A percentile compares a stretch with the other conserved stretches of the same genome.
Conservation (phyloP, 2,797 vertebrate species). For the Aphelocoma californica region DNA sequence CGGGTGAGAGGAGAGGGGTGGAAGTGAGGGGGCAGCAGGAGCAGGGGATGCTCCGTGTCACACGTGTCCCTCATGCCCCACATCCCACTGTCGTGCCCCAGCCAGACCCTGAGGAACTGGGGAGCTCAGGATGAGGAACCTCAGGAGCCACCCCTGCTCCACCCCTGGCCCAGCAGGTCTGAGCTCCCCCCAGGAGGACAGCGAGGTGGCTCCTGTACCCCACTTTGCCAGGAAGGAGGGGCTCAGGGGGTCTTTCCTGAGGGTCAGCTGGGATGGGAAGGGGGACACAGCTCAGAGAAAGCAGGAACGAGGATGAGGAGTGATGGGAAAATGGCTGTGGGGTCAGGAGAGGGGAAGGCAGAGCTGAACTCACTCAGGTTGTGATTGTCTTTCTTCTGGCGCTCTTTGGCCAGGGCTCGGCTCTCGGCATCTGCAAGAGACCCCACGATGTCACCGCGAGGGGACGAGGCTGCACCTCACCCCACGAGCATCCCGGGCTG, state of each 20-base stretch:
- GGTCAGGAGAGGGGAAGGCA: background rate
- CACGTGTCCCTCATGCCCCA: background rate
- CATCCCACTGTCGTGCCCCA: fast-evolving
- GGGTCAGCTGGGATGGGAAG: background rate
- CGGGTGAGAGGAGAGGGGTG: background rate
- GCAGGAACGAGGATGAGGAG: background rate
- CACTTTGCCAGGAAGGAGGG: background rate
- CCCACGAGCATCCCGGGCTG: fast-evolving
- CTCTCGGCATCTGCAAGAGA: slow-evolving; percentile 83
- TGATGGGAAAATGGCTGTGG: background rate
- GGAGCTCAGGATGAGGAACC: background rate
- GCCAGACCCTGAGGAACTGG: fast-evolving
- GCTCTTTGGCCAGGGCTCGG: slow-evolving; percentile 92
- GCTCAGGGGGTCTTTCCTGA: background rate
- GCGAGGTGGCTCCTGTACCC: fast-evolving
- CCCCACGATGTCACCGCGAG: background rate
- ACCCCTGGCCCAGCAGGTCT: background rate
- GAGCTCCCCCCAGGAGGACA: background rate
- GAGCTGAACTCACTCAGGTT: slow-evolving; percentile 88
- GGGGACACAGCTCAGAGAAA: background rate
- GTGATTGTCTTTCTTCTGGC: slow-evolving; percentile 99
- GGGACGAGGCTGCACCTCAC: background rate
- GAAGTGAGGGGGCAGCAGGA: background rate
- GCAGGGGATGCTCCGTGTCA: background rate
- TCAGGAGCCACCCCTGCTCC: background rate